These are phyloP conservation scores for Amphiprion percula DNA, from an alignment of 2,113 vertebrate species.

Conservation along the genomic window DNA sequence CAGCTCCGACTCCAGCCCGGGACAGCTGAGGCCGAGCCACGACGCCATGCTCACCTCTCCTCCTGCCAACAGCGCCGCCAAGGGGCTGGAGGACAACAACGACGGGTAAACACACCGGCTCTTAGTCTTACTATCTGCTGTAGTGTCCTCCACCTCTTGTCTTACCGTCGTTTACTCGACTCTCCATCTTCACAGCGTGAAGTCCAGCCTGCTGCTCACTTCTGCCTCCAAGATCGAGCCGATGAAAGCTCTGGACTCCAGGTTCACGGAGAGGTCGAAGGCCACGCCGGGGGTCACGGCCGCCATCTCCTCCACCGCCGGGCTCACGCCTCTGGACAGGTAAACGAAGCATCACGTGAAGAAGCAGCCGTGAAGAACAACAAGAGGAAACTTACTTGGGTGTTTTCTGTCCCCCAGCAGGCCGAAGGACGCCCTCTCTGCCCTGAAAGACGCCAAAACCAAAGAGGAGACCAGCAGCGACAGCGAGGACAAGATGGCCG, in stretches of 20 bases:
- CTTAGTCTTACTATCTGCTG: too few relatives aligned
- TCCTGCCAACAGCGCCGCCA: conserved; percentile 68
- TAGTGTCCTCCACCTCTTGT: neutral
- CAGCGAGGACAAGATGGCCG: conserved; percentile 93
- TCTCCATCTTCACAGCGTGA: conserved; percentile 69
- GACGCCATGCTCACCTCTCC: conserved; percentile 85
- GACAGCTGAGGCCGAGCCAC: conserved; percentile 85
- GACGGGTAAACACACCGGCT: conserved; percentile 83
- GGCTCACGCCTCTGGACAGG: conserved; percentile 89
- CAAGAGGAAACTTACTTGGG: accelerated
- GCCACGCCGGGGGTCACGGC: conserved; percentile 90
- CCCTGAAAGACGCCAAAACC: conserved; percentile 86
- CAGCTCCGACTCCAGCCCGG: conserved; percentile 89
- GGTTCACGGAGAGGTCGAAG: conserved; percentile 98
- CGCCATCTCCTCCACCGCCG: conserved; percentile 84
- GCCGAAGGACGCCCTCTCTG: conserved; percentile 86
- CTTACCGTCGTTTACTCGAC: neutral
- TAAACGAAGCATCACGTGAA: conserved; percentile 51
- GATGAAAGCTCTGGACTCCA: conserved; percentile 97
- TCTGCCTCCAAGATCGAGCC: conserved; percentile 95
- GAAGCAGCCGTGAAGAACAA: accelerated
- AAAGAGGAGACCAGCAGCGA: conserved; percentile 97
- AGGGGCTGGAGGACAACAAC: conserved; percentile 89
- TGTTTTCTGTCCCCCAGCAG: conserved; percentile 59
- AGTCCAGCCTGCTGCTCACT: conserved; percentile 87